Evolutionary conservation across 2,797 vertebrate species (phyloP), one percentile per base, ranked within the genome.

Genomic region (Urophycis tenuis): DNA sequence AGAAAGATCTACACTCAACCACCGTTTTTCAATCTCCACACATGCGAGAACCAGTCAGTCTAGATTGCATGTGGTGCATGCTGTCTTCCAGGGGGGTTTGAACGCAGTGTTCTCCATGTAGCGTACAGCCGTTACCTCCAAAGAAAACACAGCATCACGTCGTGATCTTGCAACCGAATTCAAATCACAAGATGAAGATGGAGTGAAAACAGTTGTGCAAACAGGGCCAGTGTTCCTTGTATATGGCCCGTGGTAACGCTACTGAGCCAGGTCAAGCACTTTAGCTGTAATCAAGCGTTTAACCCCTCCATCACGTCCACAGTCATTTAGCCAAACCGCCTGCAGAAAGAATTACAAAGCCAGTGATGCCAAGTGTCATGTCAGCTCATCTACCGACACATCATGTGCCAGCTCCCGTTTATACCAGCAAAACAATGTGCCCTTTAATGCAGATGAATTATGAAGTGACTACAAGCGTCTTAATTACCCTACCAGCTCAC

Each of bases 381-480:
- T 88, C 83, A 81, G 81, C 80, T 89, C 79, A 82, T 85, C 77
- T 83, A 77, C 73, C 78, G 84, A 74, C 83, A 80, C 79, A 81
- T 91, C 87, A 90, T 81, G 72, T 88, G 87, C 82, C 89, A 87
- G 75, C 73, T 87, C 84, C 88, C 60, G 83, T 92, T 91, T 90
- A 91, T 90, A 75, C 74, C 76, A 75, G 73, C 72, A 81, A 88
- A 88, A 87, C 77, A 77, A 73, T 71, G 77, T 70, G 82, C 81
- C 32, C 73, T 90, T 90, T 87, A 91, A 89, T 70, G 34, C 78
- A 83, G 80, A 92, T 92, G 71, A 93, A 93, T 92, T 89, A 93
- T 92, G 84, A 87, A 93, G 72, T 67, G 73, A 79, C 83, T 90
- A 89, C 87, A 91, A 87, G 81, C 80, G 73, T 82, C 83, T 89